Percentiles rank a stretch among this genome's conserved stretches.
phyloP scores from a whole-genome alignment of 2,113 vertebrate species.

The Bostrychus sinensis region DNA sequence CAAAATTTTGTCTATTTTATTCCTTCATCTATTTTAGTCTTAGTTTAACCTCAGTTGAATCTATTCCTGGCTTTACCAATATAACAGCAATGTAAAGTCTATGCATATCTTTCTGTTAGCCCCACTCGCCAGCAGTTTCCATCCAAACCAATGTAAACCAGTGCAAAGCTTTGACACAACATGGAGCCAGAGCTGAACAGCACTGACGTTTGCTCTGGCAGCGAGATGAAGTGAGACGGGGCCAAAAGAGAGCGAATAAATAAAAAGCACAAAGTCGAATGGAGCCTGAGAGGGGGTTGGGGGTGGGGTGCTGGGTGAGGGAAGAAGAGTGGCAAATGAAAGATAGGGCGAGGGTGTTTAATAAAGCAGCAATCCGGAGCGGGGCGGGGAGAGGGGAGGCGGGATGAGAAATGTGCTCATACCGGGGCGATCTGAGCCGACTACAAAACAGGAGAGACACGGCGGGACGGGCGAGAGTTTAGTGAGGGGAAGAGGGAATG shows the following conservation, averaged over 20 bases:
- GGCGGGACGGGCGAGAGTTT: conserved; percentile 40
- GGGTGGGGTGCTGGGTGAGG: conserved; percentile 43
- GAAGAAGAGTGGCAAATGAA: conserved; percentile 69
- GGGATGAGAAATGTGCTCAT: conserved; percentile 77
- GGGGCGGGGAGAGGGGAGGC: conserved; percentile 59
- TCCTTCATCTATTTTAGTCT: no score
- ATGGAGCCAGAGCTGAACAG: conserved; percentile 4
- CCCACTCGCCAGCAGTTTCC: background rate
- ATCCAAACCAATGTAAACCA: conserved; percentile 6
- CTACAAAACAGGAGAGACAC: conserved; percentile 63
- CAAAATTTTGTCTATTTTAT: no score
- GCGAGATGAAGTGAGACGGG: conserved; percentile 21
- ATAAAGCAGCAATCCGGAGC: conserved; percentile 75
- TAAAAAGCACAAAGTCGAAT: conserved; percentile 26
- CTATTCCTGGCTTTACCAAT: no score
- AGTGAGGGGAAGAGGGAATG: conserved; percentile 35
- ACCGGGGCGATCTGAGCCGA: conserved; percentile 74
- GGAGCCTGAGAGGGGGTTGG: background rate
- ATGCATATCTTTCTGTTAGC: background rate
- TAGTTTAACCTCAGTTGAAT: no score
- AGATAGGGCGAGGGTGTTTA: conserved; percentile 76
- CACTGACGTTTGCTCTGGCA: conserved; percentile 34
- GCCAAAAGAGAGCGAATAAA: conserved; percentile 53
- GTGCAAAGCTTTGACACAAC: conserved; percentile 12
- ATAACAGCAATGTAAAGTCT: conserved; percentile 4